Evolutionary conservation across 2,797 vertebrate genomes (phyloP).

Genomic region (Cryptoprocta ferox): DNA sequence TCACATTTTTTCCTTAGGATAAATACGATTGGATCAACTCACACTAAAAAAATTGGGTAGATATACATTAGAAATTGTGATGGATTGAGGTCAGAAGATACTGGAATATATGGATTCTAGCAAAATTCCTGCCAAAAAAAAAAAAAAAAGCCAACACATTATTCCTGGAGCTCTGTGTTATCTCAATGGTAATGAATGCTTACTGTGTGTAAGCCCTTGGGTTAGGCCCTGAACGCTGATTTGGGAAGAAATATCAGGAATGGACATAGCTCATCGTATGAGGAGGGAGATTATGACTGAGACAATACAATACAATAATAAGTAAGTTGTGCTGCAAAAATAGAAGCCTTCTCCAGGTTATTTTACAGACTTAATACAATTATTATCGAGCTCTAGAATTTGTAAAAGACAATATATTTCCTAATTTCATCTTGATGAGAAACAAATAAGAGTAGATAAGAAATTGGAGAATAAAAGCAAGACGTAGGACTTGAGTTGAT

Average conservation of each 20-base stretch:
- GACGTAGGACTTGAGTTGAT: neutral
- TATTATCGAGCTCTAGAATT: neutral
- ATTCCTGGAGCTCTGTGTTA: neutral
- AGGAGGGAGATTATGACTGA: neutral
- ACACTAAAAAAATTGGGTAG: neutral
- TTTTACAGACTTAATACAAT: neutral
- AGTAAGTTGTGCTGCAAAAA: neutral
- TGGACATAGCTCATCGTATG: too few relatives aligned
- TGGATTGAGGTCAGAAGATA: neutral
- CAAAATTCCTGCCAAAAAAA: neutral
- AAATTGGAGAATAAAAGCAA: neutral
- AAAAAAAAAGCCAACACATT: neutral
- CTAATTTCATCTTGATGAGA: neutral
- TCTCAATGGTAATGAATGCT: neutral
- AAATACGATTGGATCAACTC: neutral
- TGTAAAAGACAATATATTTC: neutral
- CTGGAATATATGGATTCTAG: neutral
- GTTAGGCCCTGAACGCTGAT: neutral
- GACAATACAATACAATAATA: neutral
- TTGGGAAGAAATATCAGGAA: neutral
- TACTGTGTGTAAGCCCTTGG: neutral
- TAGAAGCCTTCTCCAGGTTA: neutral
- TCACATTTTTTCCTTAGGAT: neutral
- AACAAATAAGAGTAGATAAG: neutral
- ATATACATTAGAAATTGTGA: neutral